Evolutionary conservation across 1,140 invertebrate genomes (phyloP).

Genomic region (Leptonema lineaticorne): DNA sequence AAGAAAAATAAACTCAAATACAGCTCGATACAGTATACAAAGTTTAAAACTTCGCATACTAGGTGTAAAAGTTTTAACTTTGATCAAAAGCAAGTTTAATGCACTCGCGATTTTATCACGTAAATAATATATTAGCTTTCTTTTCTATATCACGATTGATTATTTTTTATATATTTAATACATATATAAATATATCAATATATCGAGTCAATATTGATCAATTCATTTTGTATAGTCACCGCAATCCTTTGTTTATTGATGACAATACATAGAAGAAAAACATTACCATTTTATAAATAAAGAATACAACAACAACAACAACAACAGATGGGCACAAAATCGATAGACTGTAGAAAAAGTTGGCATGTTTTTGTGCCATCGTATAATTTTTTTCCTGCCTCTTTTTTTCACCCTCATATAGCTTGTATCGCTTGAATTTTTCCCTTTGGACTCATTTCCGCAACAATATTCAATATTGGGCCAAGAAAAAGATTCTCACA

Average conservation of each 20-base stretch:
- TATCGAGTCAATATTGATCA: too few species aligned
- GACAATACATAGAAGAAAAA: not conserved
- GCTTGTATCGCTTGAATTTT: constrained; percentile 1
- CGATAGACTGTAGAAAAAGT: constrained; percentile 14
- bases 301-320: constrained; percentile 1
- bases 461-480: constrained; percentile 6
- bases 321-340: constrained; percentile 15
- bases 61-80: too few species aligned
- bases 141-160: too few species aligned
- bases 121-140: too few species aligned
- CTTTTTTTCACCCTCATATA: not conserved
- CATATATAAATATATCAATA: too few species aligned
- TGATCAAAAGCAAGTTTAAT: too few species aligned
- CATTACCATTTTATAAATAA: constrained; percentile 2
- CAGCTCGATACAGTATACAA: too few species aligned
- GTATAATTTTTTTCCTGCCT: not conserved
- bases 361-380: not conserved
- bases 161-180: too few species aligned
- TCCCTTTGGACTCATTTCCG: constrained; percentile 15
- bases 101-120: too few species aligned
- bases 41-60: too few species aligned
- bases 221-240: too few species aligned
- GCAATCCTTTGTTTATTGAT: not conserved
- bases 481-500: not conserved
- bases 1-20: too few species aligned